Conservation (phyloP, 1,140 invertebrate species). For the Rhynchophorus ferrugineus region DNA sequence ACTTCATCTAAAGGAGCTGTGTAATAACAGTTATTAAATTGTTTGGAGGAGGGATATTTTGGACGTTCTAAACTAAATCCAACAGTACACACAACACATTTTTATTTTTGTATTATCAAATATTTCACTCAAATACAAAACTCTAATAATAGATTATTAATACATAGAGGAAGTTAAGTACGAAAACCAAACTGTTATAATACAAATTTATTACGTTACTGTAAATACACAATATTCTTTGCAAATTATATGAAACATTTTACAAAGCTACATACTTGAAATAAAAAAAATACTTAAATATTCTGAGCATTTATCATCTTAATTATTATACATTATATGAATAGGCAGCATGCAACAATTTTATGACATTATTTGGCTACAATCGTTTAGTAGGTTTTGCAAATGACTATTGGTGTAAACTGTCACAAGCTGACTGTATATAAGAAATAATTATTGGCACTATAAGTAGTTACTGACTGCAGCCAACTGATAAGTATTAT, state of each 20-base stretch:
- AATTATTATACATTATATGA: constrained; percentile 9
- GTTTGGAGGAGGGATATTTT: no score
- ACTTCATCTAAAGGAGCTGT: no score
- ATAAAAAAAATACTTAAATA: constrained; percentile 19
- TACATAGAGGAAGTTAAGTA: not conserved
- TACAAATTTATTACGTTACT: constrained; percentile 44
- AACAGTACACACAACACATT: no score
- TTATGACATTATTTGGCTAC: constrained; percentile 19
- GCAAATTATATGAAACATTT: constrained; percentile 39
- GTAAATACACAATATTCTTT: constrained; percentile 41
- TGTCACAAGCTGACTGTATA: constrained; percentile 8
- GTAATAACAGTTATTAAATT: no score
- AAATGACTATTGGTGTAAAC: constrained; percentile 18
- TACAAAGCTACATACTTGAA: constrained; percentile 38
- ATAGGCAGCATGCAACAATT: constrained; percentile 13
- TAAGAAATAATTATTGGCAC: constrained; percentile 13
- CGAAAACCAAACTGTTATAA: constrained; percentile 31
- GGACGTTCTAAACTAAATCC: no score
- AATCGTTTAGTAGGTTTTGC: constrained; percentile 18
- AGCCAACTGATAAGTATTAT: not conserved
- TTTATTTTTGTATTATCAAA: no score
- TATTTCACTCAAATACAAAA: no score
- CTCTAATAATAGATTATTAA: no score
- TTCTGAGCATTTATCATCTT: constrained; percentile 16
- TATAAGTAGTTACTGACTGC: constrained; percentile 1